A percentile compares a stretch with the other conserved stretches of the same genome.
These are phyloP conservation scores for Hirtodrosophila histrioides DNA, from an alignment of 2,888 invertebrate species.

Conservation along the genomic window DNA sequence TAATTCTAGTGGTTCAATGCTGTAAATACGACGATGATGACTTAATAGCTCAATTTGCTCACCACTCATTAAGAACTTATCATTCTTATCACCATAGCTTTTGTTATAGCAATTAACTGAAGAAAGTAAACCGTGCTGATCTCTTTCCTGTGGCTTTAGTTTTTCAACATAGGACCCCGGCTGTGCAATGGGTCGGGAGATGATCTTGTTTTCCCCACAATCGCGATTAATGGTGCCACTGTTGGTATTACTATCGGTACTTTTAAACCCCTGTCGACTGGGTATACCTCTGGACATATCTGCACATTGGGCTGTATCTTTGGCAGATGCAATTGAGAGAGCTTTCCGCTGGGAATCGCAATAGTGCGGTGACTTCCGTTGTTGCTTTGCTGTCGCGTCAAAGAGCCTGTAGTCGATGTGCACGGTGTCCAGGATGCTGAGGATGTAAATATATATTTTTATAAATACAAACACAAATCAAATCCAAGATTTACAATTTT, in stretches of 20 bases:
- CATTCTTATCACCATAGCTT: conserved; percentile 76
- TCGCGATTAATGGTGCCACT: conserved; percentile 67
- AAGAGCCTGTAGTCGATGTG: conserved; percentile 83
- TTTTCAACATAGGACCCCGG: conserved; percentile 83
- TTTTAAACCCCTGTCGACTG: conserved; percentile 72
- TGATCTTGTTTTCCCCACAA: conserved; percentile 61
- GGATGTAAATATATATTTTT: neutral
- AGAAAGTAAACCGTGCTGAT: conserved; percentile 17
- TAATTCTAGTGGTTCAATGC: conserved; percentile 78
- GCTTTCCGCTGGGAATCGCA: conserved; percentile 74
- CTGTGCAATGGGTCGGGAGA: conserved; percentile 78
- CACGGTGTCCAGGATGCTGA: conserved; percentile 83
- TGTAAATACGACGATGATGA: conserved; percentile 74
- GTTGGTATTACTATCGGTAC: conserved; percentile 77
- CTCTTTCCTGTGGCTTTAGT: conserved; percentile 65
- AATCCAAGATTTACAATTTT: too few species aligned
- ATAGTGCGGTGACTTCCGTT: conserved; percentile 67
- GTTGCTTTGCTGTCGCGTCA: conserved; percentile 83
- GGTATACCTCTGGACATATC: conserved; percentile 80
- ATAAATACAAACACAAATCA: too few species aligned
- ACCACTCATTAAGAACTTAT: conserved; percentile 21
- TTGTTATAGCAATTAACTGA: conserved; percentile 74
- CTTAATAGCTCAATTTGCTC: conserved; percentile 48
- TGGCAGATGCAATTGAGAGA: conserved; percentile 70
- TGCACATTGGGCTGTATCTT: conserved; percentile 81